These are phyloP conservation scores for Amphipyra tragopoginis DNA, from an alignment of 2,888 invertebrate species.

Conservation along the genomic window DNA sequence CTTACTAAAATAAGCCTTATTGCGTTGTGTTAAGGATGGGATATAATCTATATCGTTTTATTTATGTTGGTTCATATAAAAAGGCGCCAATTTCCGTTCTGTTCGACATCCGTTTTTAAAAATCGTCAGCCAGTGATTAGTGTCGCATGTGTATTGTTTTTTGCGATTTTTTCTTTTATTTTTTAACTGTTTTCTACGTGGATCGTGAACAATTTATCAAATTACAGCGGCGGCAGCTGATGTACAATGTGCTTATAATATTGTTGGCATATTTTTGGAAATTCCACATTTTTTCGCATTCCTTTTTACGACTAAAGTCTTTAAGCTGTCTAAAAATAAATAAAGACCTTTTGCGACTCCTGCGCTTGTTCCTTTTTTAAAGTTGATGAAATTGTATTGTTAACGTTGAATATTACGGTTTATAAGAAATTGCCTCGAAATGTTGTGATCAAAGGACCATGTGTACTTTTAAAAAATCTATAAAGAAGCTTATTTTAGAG, in stretches of 20 bases:
- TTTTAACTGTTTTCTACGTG: constrained; percentile 75
- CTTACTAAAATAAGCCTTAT: constrained; percentile 54
- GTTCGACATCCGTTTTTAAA: constrained; percentile 85
- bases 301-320: constrained; percentile 26
- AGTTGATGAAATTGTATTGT: constrained; percentile 2
- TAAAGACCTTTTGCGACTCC: constrained; percentile 17
- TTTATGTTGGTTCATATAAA: constrained; percentile 68
- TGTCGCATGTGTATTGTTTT: constrained; percentile 83
- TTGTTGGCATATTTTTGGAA: constrained; percentile 66
- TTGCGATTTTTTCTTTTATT: constrained; percentile 62
- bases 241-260: constrained; percentile 60
- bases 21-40: constrained; percentile 37
- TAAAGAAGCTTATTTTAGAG: no score
- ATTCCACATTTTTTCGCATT: constrained; percentile 54
- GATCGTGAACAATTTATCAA: constrained; percentile 79
- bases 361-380: not conserved
- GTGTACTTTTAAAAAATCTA: no score
- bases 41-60: constrained; percentile 19
- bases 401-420: no score
- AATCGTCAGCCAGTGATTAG: constrained; percentile 86
- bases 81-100: constrained; percentile 88
- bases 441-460: no score
- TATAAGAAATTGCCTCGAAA: no score
- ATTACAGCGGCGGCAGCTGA: constrained; percentile 80
- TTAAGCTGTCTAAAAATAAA: constrained; percentile 35